Conservation (phyloP, 1,140 invertebrate genomes). For the Bactericera cockerelli region DNA sequence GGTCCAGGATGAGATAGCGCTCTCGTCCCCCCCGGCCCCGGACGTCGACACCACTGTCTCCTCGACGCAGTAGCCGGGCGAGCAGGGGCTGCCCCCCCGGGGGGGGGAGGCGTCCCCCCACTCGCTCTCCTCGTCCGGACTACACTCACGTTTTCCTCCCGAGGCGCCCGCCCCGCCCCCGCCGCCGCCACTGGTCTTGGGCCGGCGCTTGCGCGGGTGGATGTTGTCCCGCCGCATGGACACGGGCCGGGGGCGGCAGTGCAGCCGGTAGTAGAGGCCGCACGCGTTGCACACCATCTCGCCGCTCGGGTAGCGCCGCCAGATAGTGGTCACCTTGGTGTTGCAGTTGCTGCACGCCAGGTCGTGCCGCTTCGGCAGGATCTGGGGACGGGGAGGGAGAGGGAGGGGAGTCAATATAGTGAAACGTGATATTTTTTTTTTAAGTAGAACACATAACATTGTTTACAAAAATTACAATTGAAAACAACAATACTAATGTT, state of each 20-base stretch:
- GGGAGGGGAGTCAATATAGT: no score
- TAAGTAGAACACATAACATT: no score
- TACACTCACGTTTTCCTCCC: not conserved
- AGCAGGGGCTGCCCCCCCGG: not conserved
- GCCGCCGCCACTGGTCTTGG: constrained; percentile 32
- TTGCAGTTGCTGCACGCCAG: constrained; percentile 67
- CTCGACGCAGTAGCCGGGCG: no score
- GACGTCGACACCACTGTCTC: not conserved
- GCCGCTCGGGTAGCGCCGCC: constrained; percentile 73
- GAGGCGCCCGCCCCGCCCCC: not conserved
- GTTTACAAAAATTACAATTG: no score
- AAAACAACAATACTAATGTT: no score
- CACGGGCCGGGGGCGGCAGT: constrained; percentile 75
- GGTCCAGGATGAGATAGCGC: no score
- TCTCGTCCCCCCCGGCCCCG: no score
- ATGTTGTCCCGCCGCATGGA: constrained; percentile 95
- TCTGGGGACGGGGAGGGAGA: not conserved
- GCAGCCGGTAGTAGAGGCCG: constrained; percentile 83
- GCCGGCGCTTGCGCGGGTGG: constrained; percentile 83
- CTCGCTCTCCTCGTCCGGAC: not conserved
- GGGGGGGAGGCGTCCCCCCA: not conserved
- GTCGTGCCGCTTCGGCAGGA: constrained; percentile 39
- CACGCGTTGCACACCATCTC: constrained; percentile 93
- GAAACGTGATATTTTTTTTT: no score
- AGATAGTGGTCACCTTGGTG: constrained; percentile 80